These are phyloP conservation scores for Microplitis demolitor DNA, from an alignment of 1,140 invertebrate genomes.

Conservation along the genomic window DNA sequence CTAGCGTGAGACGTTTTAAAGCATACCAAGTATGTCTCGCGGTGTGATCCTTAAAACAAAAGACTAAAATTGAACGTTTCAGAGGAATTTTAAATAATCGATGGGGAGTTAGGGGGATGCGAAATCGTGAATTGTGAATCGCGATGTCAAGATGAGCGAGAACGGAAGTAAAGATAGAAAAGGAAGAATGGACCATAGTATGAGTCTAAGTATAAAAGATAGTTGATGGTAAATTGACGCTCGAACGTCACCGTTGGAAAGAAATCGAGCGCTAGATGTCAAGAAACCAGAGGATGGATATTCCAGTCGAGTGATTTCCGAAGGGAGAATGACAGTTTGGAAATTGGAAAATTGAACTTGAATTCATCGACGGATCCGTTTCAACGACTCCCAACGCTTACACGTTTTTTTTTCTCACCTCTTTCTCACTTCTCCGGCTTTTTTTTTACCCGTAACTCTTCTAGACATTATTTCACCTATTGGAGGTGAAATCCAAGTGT, in stretches of 20 bases:
- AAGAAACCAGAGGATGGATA: constrained; percentile 43
- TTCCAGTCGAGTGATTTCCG: constrained; percentile 33
- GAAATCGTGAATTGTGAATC: background rate
- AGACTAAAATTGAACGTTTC: constrained; percentile 27
- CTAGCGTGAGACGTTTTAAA: constrained; percentile 34
- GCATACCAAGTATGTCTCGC: constrained; percentile 42
- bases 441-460: background rate
- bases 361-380: constrained; percentile 34
- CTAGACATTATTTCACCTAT: background rate
- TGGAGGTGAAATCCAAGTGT: background rate
- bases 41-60: constrained; percentile 50
- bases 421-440: background rate
- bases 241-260: background rate
- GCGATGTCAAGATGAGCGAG: background rate
- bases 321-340: constrained; percentile 40
- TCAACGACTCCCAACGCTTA: background rate
- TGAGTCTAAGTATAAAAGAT: background rate
- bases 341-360: constrained; percentile 53
- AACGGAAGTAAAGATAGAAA: background rate
- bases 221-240: background rate
- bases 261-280: constrained; percentile 18
- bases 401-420: background rate
- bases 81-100: constrained; percentile 47
- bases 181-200: background rate
- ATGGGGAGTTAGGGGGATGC: background rate